Conservation (phyloP, 2,888 invertebrate genomes). For the Rhagonycha lutea region DNA sequence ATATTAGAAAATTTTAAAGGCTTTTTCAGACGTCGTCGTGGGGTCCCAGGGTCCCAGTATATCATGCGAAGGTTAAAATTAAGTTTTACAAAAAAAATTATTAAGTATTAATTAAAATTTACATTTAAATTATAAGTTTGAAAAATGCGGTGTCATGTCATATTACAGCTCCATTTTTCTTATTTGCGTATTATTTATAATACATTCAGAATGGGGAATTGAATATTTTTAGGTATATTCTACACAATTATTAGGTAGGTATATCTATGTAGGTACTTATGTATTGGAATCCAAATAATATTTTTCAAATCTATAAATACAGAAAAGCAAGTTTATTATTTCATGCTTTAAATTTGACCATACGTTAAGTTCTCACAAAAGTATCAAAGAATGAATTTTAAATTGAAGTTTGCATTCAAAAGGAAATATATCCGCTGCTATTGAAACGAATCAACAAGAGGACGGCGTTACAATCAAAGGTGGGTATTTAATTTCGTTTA, state of each 20-base stretch:
- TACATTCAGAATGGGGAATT: not conserved
- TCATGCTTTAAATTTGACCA: not conserved
- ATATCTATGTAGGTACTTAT: no score
- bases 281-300: not conserved
- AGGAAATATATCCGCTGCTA: not conserved
- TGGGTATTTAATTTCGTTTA: not conserved
- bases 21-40: no score
- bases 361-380: conserved; percentile 2
- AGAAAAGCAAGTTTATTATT: not conserved
- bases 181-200: no score
- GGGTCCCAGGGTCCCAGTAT: no score
- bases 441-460: not conserved
- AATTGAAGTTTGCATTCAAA: not conserved
- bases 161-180: not conserved
- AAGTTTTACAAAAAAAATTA: not conserved
- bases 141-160: not conserved
- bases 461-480: not conserved
- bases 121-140: not conserved
- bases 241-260: not conserved
- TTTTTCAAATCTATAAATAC: not conserved
- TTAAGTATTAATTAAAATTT: not conserved
- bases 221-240: not conserved
- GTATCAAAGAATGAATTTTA: conserved; percentile 1
- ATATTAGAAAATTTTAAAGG: no score
- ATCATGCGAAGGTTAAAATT: no score